Percentiles rank a stretch among this genome's conserved stretches.
Conservation (phyloP, 2,888 invertebrate genomes). For the Machimus rusticus region DNA sequence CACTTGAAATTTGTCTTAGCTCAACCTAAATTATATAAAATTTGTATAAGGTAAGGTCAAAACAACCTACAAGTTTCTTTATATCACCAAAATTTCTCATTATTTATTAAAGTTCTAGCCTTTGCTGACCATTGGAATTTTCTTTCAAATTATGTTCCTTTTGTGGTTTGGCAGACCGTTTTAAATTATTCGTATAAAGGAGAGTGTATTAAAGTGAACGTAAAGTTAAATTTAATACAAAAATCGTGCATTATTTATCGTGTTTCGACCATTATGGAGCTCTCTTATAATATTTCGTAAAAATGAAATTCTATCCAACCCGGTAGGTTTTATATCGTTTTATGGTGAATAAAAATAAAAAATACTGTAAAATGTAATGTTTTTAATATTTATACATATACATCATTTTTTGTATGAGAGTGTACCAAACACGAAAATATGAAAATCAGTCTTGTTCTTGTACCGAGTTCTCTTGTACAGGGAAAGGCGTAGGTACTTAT, state of each 20-base stretch:
- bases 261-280: too few relatives aligned
- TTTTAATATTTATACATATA: too few relatives aligned
- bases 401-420: too few relatives aligned
- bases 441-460: too few relatives aligned
- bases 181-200: not conserved
- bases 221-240: not conserved
- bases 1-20: not conserved
- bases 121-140: not conserved
- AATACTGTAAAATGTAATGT: too few relatives aligned
- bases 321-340: too few relatives aligned
- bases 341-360: too few relatives aligned
- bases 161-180: not conserved
- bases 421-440: too few relatives aligned
- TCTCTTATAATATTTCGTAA: too few relatives aligned
- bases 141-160: not conserved
- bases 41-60: not conserved
- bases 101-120: not conserved
- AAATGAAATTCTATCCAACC: too few relatives aligned
- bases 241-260: not conserved
- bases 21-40: not conserved
- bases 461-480: too few relatives aligned
- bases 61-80: not conserved
- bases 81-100: not conserved
- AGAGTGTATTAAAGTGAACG: not conserved
- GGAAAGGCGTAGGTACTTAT: too few relatives aligned